Evolutionary conservation across 2,888 invertebrate species (phyloP), one percentile per base, ranked within the genome.

Genomic region (Desoria tigrina): DNA sequence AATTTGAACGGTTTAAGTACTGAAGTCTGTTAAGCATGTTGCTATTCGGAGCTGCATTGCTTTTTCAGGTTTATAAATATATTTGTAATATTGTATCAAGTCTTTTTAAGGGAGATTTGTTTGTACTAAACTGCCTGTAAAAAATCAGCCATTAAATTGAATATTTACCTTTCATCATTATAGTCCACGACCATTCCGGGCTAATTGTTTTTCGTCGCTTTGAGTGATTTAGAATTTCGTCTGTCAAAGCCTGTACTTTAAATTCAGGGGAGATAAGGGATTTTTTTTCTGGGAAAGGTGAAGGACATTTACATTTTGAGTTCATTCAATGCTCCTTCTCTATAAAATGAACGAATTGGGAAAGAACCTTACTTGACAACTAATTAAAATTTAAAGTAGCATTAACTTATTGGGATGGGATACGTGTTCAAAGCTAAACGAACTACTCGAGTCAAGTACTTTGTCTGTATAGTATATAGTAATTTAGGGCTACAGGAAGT

Each of bases 251-350:
- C n/a, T 18, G 21, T 45, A 18, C n/a, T 18, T 18, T 18, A 18
- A 45, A 45, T 45, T 45, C 45, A 16, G 16, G 45, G 16, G 21
- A 16, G 45, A 45, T 45, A 45, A 45, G 45, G 45, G 21, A 45
- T 16, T 45, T 45, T 55, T 55, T 32, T 32, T 55, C 21, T 16
- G 7, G 32, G 21, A 55, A 55, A 55, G 55, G 55, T 55, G 55
- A 55, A 55, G 55, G 55, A 28, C 55, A 55, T 55, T 55, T 45
- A 21, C 45, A 45, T 45, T 18, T 45, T 6, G 45, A 45, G 45
- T 45, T 45, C 45, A 45, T 45, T 45, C 45, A n/a, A n/a, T 32
- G 32, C 32, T 32, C 32, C 32, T 32, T 4, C 32, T 32, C 32
- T 11, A n/a, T n/a, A n/a, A n/a, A n/a, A n/a, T n/a, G n/a, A n/a